phyloP scores from a whole-genome alignment of 2,888 invertebrate genomes.

The Leucozona laternaria region DNA sequence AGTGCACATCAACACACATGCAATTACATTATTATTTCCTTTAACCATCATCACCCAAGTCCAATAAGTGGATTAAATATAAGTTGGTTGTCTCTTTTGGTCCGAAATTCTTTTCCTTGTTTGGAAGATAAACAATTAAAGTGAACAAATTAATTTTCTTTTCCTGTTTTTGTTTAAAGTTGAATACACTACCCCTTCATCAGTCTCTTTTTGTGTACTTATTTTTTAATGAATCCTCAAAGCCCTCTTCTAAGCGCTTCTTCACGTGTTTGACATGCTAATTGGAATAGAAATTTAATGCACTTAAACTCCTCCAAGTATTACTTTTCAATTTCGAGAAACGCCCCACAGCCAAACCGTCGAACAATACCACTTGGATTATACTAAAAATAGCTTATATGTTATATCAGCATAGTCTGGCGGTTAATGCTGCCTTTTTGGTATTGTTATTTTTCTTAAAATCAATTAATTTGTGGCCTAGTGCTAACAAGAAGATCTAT shows the following conservation, averaged over 20 bases:
- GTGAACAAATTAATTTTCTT: not conserved
- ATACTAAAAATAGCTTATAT: conserved; percentile 16
- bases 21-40: conserved; percentile 21
- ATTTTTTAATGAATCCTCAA: conserved; percentile 21
- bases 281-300: conserved; percentile 57
- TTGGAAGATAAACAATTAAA: conserved; percentile 27
- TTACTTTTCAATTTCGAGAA: conserved; percentile 21
- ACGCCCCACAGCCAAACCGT: conserved; percentile 14
- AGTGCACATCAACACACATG: not conserved
- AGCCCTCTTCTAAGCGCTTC: conserved; percentile 15
- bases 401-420: not conserved
- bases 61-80: not conserved
- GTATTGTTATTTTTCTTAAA: not conserved
- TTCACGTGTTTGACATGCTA: conserved; percentile 41
- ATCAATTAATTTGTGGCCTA: no score
- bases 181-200: conserved; percentile 9
- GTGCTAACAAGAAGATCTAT: no score
- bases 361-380: conserved; percentile 41
- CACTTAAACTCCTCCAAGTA: conserved; percentile 14
- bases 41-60: conserved; percentile 21
- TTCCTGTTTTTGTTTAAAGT: not conserved
- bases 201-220: not conserved
- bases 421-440: not conserved
- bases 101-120: not conserved
- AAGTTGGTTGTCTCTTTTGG: not conserved